Percentiles rank a stretch among this genome's conserved stretches.
These are phyloP conservation scores for Nomada flava DNA, from an alignment of 2,888 invertebrate species.

Conservation along the genomic window DNA sequence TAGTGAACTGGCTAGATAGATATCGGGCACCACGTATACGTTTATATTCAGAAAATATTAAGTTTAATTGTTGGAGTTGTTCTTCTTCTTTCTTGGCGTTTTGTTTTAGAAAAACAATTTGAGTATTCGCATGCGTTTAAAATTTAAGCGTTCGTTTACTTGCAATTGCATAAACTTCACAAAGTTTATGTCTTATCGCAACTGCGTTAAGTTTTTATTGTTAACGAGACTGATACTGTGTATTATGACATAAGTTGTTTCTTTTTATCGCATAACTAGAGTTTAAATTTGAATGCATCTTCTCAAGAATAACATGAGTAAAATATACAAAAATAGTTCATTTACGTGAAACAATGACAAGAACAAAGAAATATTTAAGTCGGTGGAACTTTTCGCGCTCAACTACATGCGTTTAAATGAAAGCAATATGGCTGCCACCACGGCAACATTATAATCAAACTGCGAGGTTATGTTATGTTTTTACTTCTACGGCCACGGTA, in stretches of 20 bases:
- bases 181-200: slow-evolving; percentile 19
- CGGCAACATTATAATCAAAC: not conserved
- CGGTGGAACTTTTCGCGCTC: slow-evolving; percentile 34
- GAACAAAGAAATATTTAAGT: not conserved
- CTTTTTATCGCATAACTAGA: not conserved
- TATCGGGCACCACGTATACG: too few relatives aligned
- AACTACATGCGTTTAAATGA: not conserved
- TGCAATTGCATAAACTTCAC: not conserved
- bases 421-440: slow-evolving; percentile 41
- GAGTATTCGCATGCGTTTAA: not conserved
- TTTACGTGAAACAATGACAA: not conserved
- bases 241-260: not conserved
- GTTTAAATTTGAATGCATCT: not conserved
- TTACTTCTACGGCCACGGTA: slow-evolving; percentile 5
- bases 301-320: not conserved
- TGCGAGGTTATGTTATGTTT: slow-evolving; percentile 58
- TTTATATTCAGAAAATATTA: too few relatives aligned
- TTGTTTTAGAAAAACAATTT: not conserved
- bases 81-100: too few relatives aligned
- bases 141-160: not conserved
- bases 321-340: too few relatives aligned
- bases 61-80: too few relatives aligned
- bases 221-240: not conserved
- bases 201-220: not conserved
- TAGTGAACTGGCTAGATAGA: too few relatives aligned